Evolutionary conservation across 2,797 vertebrate genomes (phyloP), one percentile per base, ranked within the genome.

Genomic region (Onychomys leucogaster): DNA sequence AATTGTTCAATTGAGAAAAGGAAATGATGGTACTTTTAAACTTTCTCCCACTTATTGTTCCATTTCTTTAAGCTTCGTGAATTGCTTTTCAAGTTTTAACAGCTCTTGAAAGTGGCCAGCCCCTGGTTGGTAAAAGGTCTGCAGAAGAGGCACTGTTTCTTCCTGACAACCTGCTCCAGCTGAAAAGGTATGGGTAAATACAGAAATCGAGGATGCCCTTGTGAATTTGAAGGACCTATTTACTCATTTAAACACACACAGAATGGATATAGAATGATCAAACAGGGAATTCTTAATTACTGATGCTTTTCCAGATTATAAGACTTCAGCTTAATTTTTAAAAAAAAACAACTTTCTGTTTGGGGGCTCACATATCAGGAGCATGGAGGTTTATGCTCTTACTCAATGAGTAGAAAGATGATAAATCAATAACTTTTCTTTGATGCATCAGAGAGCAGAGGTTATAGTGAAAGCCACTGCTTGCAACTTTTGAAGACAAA

Each of bases 61-160:
- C 13, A 67, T 89, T 86, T 86, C 27, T 77, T 34, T 78, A 37
- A 63, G n/a, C 80, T 88, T 81, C 21, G 32, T 71, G 37, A 32
- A 93, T 88, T n/a, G 19, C 88, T 85, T 81, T 29, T 16, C 14
- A 96, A 90, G 59, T 49, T 16, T 41, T 86, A 32, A 89, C 46
- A 57, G 25, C 11, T 71, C 57, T 85, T 91, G 76, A 76, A 69
- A 89, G 67, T 41, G 29, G 9, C 9, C 73, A 41, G 2, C 55
- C 2, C 6, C 29, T 12, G 32, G 16, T 1, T 27, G 12, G 17
- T 19, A 32, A 19, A 16, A 34, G 49, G 14, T 67, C 29, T 9
- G 3, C 55, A 29, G 16, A 78, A 17, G 43, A 27, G 43, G 6
- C 29, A 52, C 29, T 6, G 27, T 55, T 55, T 55, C 32, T 32